Evolutionary conservation across 2,888 invertebrate genomes (phyloP).

Genomic region (Lasioglossum figueresi): DNA sequence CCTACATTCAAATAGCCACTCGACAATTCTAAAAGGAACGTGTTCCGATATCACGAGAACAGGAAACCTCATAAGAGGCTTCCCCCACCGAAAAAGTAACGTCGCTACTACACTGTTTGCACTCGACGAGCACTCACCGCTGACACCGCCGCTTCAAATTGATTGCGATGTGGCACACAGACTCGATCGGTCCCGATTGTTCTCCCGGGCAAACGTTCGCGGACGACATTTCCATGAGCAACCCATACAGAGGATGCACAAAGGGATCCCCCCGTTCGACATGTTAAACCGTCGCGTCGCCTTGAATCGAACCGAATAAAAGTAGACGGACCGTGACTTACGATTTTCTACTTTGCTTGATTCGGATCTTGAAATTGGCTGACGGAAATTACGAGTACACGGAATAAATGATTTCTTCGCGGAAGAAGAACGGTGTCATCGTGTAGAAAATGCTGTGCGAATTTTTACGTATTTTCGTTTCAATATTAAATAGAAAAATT

Average conservation of each 20-base stretch:
- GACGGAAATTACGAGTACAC: neutral
- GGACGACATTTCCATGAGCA: conserved; percentile 41
- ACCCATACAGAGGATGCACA: neutral
- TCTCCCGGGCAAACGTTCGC: conserved; percentile 31
- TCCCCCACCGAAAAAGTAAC: neutral
- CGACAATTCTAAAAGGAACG: conserved; percentile 14
- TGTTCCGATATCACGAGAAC: conserved; percentile 7
- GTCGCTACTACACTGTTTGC: conserved; percentile 13
- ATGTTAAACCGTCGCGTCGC: neutral
- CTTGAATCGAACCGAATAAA: neutral
- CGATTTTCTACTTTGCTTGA: conserved; percentile 25
- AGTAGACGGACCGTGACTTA: conserved; percentile 11
- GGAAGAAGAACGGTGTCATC: neutral
- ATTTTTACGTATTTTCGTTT: neutral
- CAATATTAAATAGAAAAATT: neutral
- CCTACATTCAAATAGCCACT: conserved; percentile 9
- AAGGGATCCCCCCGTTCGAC: neutral
- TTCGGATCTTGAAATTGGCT: neutral
- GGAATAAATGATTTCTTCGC: neutral
- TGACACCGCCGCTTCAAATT: conserved; percentile 32
- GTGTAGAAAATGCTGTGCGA: neutral
- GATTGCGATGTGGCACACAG: conserved; percentile 29
- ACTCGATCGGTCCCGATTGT: conserved; percentile 32
- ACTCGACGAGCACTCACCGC: neutral
- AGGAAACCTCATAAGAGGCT: conserved; percentile 6